These are phyloP conservation scores for Lasius platythorax DNA, from an alignment of 2,888 invertebrate species.

Conservation along the genomic window DNA sequence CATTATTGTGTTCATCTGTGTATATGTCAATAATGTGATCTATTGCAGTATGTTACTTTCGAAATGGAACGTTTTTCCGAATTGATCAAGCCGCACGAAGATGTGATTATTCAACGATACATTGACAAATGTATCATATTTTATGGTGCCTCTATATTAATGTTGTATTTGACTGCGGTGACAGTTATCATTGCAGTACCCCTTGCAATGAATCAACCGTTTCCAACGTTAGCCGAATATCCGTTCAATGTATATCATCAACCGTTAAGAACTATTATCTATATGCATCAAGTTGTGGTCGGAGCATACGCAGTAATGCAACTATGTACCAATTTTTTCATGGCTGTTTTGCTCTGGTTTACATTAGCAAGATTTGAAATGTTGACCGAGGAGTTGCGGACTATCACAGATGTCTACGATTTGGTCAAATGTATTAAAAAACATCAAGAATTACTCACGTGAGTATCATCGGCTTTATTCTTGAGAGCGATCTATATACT, in stretches of 20 bases:
- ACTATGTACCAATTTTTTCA: constrained; percentile 69
- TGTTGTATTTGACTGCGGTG: no score
- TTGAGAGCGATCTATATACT: no score
- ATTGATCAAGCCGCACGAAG: constrained; percentile 63
- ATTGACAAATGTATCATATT: constrained; percentile 72
- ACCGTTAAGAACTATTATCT: constrained; percentile 63
- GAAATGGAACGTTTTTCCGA: constrained; percentile 46
- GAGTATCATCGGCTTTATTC: neutral
- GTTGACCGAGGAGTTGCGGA: constrained; percentile 59
- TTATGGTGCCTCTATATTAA: constrained; percentile 66
- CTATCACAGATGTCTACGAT: constrained; percentile 18
- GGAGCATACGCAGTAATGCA: constrained; percentile 21
- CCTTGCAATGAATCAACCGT: constrained; percentile 65
- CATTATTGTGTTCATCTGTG: no score
- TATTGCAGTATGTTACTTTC: constrained; percentile 9
- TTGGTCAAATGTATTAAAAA: constrained; percentile 5
- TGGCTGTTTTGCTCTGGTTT: constrained; percentile 76
- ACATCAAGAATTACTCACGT: constrained; percentile 25
- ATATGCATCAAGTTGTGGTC: constrained; percentile 63
- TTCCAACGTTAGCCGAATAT: constrained; percentile 78
- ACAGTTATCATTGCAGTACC: constrained; percentile 69
- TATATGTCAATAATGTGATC: no score
- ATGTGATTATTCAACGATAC: constrained; percentile 71
- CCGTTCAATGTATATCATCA: constrained; percentile 74
- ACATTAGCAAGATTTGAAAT: constrained; percentile 72